A percentile compares a stretch with the other conserved stretches of the same genome.
These are phyloP conservation scores for Protodeltote pygarga DNA, from an alignment of 2,888 invertebrate species.

Conservation along the genomic window DNA sequence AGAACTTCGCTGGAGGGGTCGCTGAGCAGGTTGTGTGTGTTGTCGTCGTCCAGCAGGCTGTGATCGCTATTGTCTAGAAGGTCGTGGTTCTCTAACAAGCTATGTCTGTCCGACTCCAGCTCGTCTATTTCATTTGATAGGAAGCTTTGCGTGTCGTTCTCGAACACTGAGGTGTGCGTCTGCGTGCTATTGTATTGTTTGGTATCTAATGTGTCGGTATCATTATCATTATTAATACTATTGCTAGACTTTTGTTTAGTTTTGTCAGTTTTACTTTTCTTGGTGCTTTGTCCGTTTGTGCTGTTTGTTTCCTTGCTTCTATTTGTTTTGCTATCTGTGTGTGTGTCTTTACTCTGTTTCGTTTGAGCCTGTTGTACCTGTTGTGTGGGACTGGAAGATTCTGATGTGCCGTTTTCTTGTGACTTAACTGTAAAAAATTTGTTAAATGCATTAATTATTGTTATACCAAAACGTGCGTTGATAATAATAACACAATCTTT, in stretches of 20 bases:
- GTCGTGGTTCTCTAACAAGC: constrained; percentile 80
- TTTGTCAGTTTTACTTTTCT: constrained; percentile 82
- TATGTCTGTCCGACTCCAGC: constrained; percentile 83
- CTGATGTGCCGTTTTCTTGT: constrained; percentile 85
- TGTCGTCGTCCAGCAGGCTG: constrained; percentile 77
- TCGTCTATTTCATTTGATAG: constrained; percentile 79
- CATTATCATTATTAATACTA: constrained; percentile 71
- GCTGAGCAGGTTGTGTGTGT: constrained; percentile 74
- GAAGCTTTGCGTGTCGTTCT: constrained; percentile 71
- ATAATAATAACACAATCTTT: no score
- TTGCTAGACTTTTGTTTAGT: constrained; percentile 85
- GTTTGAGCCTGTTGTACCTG: constrained; percentile 78
- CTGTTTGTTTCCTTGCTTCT: constrained; percentile 78
- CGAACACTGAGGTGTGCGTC: constrained; percentile 70
- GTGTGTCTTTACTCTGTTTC: constrained; percentile 78
- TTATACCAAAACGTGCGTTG: no score
- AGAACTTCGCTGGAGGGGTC: constrained; percentile 73
- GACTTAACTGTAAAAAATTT: constrained; percentile 70
- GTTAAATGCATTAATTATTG: neutral
- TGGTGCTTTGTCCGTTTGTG: constrained; percentile 76
- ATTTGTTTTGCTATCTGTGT: constrained; percentile 73
- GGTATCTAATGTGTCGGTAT: constrained; percentile 55
- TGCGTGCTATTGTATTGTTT: constrained; percentile 46
- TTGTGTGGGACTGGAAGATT: constrained; percentile 82
- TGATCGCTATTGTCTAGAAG: constrained; percentile 81